Percentiles rank a stretch among this genome's conserved stretches.
Conservation (phyloP, 2,888 invertebrate species). For the Diaphora mendica region DNA sequence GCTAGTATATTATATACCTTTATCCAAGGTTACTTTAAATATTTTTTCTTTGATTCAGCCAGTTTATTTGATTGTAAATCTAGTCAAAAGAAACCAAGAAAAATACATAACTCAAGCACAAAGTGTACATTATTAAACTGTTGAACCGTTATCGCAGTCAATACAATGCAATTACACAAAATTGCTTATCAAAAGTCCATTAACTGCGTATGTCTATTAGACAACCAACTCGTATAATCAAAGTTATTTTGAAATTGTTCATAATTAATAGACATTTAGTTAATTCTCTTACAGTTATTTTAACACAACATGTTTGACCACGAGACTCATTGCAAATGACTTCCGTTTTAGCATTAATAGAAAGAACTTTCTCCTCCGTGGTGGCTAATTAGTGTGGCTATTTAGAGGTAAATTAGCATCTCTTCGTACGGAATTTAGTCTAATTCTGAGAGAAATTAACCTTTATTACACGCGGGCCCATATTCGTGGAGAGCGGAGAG, state of each 20-base stretch:
- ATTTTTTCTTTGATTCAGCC: neutral
- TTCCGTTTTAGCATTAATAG: slow-evolving; percentile 32
- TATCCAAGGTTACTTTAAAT: too few relatives aligned
- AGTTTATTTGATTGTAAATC: neutral
- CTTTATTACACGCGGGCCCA: slow-evolving; percentile 73
- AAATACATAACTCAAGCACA: neutral
- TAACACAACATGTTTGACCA: slow-evolving; percentile 26
- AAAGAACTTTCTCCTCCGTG: slow-evolving; percentile 53
- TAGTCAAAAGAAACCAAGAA: neutral
- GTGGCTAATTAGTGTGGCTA: slow-evolving; percentile 56
- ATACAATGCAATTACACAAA: slow-evolving; percentile 58
- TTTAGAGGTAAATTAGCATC: slow-evolving; percentile 59
- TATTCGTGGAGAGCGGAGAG: slow-evolving; percentile 73
- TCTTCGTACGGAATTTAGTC: slow-evolving; percentile 57
- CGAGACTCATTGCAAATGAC: slow-evolving; percentile 35
- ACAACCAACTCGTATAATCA: slow-evolving; percentile 67
- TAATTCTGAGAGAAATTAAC: slow-evolving; percentile 73
- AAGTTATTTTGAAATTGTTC: slow-evolving; percentile 51
- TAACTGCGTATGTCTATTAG: slow-evolving; percentile 58
- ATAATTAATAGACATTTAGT: slow-evolving; percentile 20
- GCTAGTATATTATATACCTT: too few relatives aligned
- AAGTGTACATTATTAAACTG: neutral
- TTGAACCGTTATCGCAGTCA: slow-evolving; percentile 35
- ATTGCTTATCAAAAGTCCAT: slow-evolving; percentile 66
- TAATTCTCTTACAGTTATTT: slow-evolving; percentile 15